Base-by-base conservation (phyloP, 2,797 vertebrate species). In the Agapornis canus region DNA sequence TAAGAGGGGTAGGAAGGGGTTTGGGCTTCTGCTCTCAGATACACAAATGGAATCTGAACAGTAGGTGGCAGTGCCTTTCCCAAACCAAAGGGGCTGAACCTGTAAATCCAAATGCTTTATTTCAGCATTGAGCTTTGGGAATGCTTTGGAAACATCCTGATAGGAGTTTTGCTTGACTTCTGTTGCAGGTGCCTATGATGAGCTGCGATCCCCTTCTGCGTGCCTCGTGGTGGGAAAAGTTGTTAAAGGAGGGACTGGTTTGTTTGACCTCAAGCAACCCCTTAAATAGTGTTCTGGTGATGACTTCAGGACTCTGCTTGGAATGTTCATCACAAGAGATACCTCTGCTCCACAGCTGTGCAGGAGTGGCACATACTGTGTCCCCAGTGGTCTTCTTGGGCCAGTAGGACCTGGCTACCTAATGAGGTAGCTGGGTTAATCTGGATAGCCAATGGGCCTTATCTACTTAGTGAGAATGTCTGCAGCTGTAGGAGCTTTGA, bases 231-330 rank as follows among this genome's bases (percentile, higher is more conserved):
- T 98, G 4, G 99, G 99, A 32, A 99, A 99, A 86, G 98, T 99
- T 5, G 99, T 99, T 52, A 99, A 98, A 97, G 99, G 99, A 43
- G 99, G 99, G 69, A 99, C 99, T 1, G 99, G 99, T 54, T 98
- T 99, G 75, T 99, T 99, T 92, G 99, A 99, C 43, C 98, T 99
- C 78, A 99, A 99, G 71, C 99, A 99, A 51, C 99, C 99, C 10
- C 98, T 99, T 84, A 98, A 98, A 56, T 99, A 98, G 86, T 13
- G 18, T 64, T 86, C 31, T 25, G 59, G 25, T 42, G 71, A 6
- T 7, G 14, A 35, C 25, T 47, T 14, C 5, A 51, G 77, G 42
- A 51, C 54, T 82, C 18, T 35, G 70, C 15, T 10, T 15, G 23
- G 70, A 54, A 19, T 20, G 23, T 43, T 81, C 69, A 10, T 51